Base-by-base conservation (phyloP, 2,888 invertebrate species). In the Belgica antarctica region DNA sequence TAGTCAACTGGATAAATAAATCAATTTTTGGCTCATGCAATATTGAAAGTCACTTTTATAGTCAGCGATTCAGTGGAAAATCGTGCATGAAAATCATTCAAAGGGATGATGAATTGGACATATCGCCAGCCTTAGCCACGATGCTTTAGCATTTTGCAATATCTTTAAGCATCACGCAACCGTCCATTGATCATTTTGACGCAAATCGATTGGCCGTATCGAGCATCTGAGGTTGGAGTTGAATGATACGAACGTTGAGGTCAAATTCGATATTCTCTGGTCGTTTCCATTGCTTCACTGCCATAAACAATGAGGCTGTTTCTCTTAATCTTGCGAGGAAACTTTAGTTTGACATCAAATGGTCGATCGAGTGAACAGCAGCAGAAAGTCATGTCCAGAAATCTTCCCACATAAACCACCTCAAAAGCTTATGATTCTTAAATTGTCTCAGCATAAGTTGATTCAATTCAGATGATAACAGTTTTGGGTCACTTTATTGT, bases 1-100 rank as follows among this genome's bases (percentile, higher is more conserved):
- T 46, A 63, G 46, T 63, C 63, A 63, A 41, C 63, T 41, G 63
- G 25, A 63, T 41, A 63, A 63, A 63, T 63, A 63, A 63, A 63
- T 63, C 63, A 63, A 63, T 63, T 61, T 63, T 41, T 15, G 24
- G 41, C 41, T 41, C 25, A 41, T 63, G 41, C 41, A 63, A 24
- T 63, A 63, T 63, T 41, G 63, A 63, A 22, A 63, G 63, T 63
- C 63, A 63, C 22, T 63, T 62, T 62, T 34, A 62, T 62, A 10
- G 19, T 24, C 52, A 52, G 24, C 19, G 24, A 34, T 34, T 34
- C 8, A 34, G 24, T 52, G 22, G 34, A 52, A 52, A 52, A 19
- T 52, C 52, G 52, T 52, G 52, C 52, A 52, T 52, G 5, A 52
- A 52, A 52, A 52, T 52, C 52, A 52, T 24, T 52, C 52, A 52